Evolutionary conservation across 2,797 vertebrate species (phyloP), one percentile per base, ranked within the genome.

Genomic region (Discoglossus pictus): DNA sequence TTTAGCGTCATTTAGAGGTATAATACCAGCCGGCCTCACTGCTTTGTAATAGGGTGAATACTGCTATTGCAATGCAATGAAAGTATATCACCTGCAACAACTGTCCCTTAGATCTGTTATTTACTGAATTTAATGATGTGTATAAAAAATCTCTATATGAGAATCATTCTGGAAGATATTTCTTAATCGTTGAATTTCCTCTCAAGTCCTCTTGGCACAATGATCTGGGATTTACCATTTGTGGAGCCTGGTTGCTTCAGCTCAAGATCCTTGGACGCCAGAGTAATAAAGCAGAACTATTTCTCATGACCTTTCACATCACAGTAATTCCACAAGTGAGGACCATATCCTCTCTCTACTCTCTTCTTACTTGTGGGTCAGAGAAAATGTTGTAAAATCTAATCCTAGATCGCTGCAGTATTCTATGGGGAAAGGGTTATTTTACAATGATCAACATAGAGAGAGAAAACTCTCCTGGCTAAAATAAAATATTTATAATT

Each of bases 231-330:
- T 44, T 71, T 71, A 53, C 68, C 44, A 65, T 43, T 39, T 36
- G 7, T 48, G 53, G 35, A 44, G 38, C 24, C 47, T 50, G 24
- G 43, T 58, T 50, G n/a, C 54, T 61, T 44, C 38, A 60, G 40
- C 44, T 34, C 20, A 27, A 58, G 68, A 50, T 59, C 24, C 31
- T 51, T 27, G 61, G 58, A 43, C 25, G 53, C 68, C 63, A 61
- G 38, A 53, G 63, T 25, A 67, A 61, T 61, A 67, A 25, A 54
- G 38, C 23, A 8, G 9, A 71, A 51, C 12, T 39, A 24, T 72
- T 73, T 73, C 68, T 71, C 68, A 71, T 71, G 68, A 71, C 68
- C 68, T 59, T 59, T 58, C 27, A 43, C 53, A 59, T 31, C 2
- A 43, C 38, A 17, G 17, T 35, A 27, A 51, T 59, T 53, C 61